Conservation (phyloP, 2,797 vertebrate species). For the Acrossocheilus wenchowensis region DNA sequence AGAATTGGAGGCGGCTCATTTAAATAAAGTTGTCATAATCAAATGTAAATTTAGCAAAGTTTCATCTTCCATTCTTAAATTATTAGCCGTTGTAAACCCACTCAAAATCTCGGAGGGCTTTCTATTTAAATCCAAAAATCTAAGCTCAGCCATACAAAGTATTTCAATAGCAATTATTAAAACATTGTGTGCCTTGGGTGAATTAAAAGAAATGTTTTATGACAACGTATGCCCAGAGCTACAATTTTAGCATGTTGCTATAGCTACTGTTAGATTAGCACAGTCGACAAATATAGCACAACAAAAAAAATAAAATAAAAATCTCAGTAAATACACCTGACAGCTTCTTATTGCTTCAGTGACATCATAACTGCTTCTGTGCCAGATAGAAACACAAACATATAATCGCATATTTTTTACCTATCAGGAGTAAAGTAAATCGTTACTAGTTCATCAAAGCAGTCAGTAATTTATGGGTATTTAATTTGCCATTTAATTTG, state of each 20-base stretch:
- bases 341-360: slow-evolving; percentile 22
- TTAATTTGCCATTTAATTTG: not conserved
- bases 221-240: slow-evolving; percentile 5
- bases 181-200: not conserved
- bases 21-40: slow-evolving; percentile 24
- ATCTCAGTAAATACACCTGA: slow-evolving; percentile 34
- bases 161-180: slow-evolving; percentile 23
- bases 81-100: not conserved
- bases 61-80: not conserved
- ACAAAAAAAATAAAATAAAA: not conserved
- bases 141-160: not conserved
- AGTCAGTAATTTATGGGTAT: slow-evolving; percentile 9
- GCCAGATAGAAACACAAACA: not conserved
- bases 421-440: not conserved
- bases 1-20: not conserved
- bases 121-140: not conserved
- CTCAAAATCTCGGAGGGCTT: not conserved
- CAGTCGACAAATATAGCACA: slow-evolving; percentile 39
- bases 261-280: slow-evolving; percentile 39
- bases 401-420: not conserved
- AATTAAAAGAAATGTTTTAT: slow-evolving; percentile 12
- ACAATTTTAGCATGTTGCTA: slow-evolving; percentile 44
- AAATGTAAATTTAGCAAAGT: not conserved
- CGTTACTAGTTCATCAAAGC: not conserved
- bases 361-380: not conserved